A percentile compares a stretch with the other conserved stretches of the same genome.
Evolutionary conservation across 30 jellyfish, hydroid and myxozoan genomes (phyloP).

Genomic region (Phacellophora camtschatica): DNA sequence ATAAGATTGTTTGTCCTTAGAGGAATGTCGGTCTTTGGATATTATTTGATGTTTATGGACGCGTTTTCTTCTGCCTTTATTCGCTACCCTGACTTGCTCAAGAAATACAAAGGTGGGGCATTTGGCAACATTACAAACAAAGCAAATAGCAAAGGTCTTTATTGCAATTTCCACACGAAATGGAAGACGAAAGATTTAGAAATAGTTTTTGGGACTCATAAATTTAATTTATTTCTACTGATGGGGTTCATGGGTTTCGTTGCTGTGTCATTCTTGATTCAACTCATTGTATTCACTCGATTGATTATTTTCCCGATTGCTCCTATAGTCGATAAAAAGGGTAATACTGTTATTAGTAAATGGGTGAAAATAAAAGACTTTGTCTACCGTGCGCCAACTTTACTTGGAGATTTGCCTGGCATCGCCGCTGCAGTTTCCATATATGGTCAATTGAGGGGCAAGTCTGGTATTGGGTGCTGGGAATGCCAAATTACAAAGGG

Average conservation of each 20-base stretch:
- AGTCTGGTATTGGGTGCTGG: constrained; percentile 77
- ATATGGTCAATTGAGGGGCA: constrained; percentile 53
- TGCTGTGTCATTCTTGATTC: constrained; percentile 45
- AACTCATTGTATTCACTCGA: constrained; percentile 50
- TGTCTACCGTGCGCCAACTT: constrained; percentile 36
- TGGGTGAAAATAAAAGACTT: constrained; percentile 49
- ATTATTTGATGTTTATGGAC: constrained; percentile 62
- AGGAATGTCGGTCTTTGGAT: constrained; percentile 57
- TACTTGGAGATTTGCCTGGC: constrained; percentile 76
- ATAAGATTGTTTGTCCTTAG: constrained; percentile 50
- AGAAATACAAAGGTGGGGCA: constrained; percentile 27
- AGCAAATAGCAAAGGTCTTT: constrained; percentile 52
- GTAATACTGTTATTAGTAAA: constrained; percentile 31
- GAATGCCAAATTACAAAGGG: constrained; percentile 50
- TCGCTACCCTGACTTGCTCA: constrained; percentile 28
- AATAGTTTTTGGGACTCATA: constrained; percentile 8
- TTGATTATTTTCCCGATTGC: constrained; percentile 52
- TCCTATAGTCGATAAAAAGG: constrained; percentile 39
- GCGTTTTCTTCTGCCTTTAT: constrained; percentile 48
- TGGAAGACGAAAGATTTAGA: constrained; percentile 46
- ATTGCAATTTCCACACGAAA: constrained; percentile 41
- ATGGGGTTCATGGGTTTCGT: constrained; percentile 64
- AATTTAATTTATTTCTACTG: constrained; percentile 27
- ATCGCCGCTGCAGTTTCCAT: constrained; percentile 61
- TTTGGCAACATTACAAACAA: constrained; percentile 36